Base-by-base conservation (phyloP, 2,888 invertebrate genomes). In the Prosapia bicincta region DNA sequence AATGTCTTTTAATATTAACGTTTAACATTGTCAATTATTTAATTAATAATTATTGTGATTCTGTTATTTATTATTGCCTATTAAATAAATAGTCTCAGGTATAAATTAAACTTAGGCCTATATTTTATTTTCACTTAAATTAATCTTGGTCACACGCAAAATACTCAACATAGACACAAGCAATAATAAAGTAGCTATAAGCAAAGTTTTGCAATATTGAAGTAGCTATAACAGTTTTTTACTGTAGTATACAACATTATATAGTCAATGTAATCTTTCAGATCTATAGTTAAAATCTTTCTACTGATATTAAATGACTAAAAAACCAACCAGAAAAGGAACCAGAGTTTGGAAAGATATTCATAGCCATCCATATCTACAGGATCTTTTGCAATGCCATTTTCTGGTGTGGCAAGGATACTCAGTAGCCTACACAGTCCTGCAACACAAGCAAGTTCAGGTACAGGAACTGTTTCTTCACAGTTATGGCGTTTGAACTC, bases 371-470 rank as follows among this genome's bases (percentile, higher is more conserved):
- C 88, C 75, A 88, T 87, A 79, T 92, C 89, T 25, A 86, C 85
- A 13, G 88, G 86, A 69, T 89, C 87, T 9, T 71, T 67, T 24
- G 68, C 74, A 10, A 90, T 86, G 76, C 91, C 91, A 84, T 91
- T 91, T 79, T 90, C 88, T 77, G 88, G 87, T 0, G 89, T 90
- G 0, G 88, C 89, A 78, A 92, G 86, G 74, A 89, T 87, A 71
- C 91, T 90, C 82, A 96, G 86, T 76, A 96, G 87, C 74, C 91
- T 91, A 82, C 95, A 95, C 80, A 96, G 85, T 0, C 93, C 90
- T 73, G 90, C 88, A 24, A 96, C 90, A n/a, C 91, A 89, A 83
- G 93, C 93, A 76, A 96, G 84, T 86, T 96, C 95, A 80, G 92
- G 89, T 24, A 93, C 89, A 7, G 89, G 87, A 7, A 90, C 86